Evolutionary conservation across 1,140 invertebrate genomes (phyloP).

Genomic region (Lordiphosa stackelbergi): DNA sequence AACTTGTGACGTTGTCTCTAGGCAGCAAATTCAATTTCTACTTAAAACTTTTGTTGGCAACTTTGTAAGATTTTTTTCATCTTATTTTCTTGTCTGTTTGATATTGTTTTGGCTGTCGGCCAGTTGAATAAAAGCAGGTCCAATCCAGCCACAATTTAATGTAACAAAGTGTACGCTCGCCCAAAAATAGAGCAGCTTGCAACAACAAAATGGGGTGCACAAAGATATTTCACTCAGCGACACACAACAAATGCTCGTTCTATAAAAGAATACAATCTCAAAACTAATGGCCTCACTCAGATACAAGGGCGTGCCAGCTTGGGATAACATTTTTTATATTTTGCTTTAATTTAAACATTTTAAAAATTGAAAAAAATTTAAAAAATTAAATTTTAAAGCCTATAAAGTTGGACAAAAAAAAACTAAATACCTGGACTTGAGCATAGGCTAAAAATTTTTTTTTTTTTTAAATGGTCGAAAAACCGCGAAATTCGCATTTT

Average conservation of each 20-base stretch:
- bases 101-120: slow-evolving; percentile 24
- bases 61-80: slow-evolving; percentile 2
- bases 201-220: neutral
- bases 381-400: too few relatives aligned
- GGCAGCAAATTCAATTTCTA: slow-evolving; percentile 46
- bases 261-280: slow-evolving; percentile 33
- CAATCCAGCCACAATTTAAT: slow-evolving; percentile 20
- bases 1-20: slow-evolving; percentile 1
- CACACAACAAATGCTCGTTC: slow-evolving; percentile 11
- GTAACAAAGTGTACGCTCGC: slow-evolving; percentile 22
- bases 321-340: too few relatives aligned
- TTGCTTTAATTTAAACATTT: too few relatives aligned
- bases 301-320: slow-evolving; percentile 25
- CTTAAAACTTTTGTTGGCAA: slow-evolving; percentile 24
- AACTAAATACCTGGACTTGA: too few relatives aligned
- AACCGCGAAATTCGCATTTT: too few relatives aligned
- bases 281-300: slow-evolving; percentile 53
- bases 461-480: too few relatives aligned
- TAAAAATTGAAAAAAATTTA: too few relatives aligned
- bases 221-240: slow-evolving; percentile 51
- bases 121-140: slow-evolving; percentile 33
- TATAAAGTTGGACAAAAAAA: too few relatives aligned
- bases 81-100: slow-evolving; percentile 1
- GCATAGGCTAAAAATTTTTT: too few relatives aligned
- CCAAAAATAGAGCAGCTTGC: neutral